Evolutionary conservation across 2,888 invertebrate species (phyloP), one percentile per base, ranked within the genome.

Genomic region (Bibio marci): DNA sequence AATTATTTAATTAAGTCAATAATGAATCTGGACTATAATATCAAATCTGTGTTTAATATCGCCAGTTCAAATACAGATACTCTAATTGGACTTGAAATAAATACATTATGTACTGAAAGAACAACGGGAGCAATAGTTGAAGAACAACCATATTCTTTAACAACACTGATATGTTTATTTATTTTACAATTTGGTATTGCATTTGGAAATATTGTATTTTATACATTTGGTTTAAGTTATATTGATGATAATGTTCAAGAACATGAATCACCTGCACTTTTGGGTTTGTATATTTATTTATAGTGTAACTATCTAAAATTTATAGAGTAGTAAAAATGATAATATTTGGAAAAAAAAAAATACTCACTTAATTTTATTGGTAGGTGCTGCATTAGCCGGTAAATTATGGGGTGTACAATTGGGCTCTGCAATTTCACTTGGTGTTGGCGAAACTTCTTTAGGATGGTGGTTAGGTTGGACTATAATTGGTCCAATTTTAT

Each of bases 241-340:
- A 57, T 75, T 8, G 74, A 75, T 43, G 74, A 75, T 46, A 73
- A 75, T 49, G 66, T 69, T 1, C 57, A 63, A 18, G 63, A 59
- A 15, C 57, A 62, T 37, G 63, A 68, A 35, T 64, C 67, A 42
- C 62, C 71, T 1, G 59, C 62, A 1, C 60, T 60, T 25, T 58
- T 69, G 42, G 66, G 62, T 36, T n/a, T n/a, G n/a, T n/a, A n/a
- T n/a, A n/a, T n/a, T n/a, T n/a, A n/a, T n/a, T n/a, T n/a, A n/a
- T n/a, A n/a, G n/a, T n/a, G n/a, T n/a, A n/a, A n/a, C n/a, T n/a
- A n/a, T n/a, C n/a, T n/a, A n/a, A n/a, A n/a, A n/a, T n/a, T n/a
- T n/a, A n/a, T n/a, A n/a, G n/a, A n/a, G n/a, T n/a, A n/a, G n/a
- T n/a, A n/a, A n/a, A n/a, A n/a, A n/a, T n/a, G n/a, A n/a, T n/a